A percentile compares a stretch with the other conserved stretches of the same genome.
phyloP scores from a whole-genome alignment of 2,888 invertebrate species.

The Andricus quercusramuli region DNA sequence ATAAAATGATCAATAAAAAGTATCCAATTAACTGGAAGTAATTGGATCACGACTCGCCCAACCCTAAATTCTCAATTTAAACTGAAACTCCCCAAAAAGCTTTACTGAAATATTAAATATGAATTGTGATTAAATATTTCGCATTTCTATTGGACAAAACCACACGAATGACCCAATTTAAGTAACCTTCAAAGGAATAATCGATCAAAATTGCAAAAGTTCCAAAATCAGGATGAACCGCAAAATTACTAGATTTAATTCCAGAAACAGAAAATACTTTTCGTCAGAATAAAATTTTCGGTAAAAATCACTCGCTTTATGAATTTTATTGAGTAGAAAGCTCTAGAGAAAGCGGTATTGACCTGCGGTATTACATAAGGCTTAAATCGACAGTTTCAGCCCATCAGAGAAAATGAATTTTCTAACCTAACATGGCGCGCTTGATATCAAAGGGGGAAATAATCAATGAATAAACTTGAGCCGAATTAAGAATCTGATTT shows the following conservation, averaged over 20 bases:
- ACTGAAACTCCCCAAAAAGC: background rate
- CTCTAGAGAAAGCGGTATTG: slow-evolving; percentile 67
- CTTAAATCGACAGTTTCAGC: slow-evolving; percentile 36
- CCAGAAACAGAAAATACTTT: background rate
- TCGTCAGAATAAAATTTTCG: background rate
- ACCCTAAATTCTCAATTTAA: background rate
- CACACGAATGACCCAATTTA: slow-evolving; percentile 1
- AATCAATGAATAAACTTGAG: background rate
- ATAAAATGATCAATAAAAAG: background rate
- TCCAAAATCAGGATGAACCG: background rate
- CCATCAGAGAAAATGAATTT: slow-evolving; percentile 27
- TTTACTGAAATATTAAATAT: background rate
- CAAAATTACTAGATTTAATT: background rate
- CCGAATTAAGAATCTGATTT: background rate
- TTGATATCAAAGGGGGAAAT: background rate
- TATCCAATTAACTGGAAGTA: background rate
- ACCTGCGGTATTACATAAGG: slow-evolving; percentile 76
- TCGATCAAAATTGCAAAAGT: background rate
- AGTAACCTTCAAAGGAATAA: slow-evolving; percentile 34
- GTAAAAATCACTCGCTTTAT: background rate
- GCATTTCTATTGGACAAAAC: background rate
- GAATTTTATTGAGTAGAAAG: slow-evolving; percentile 41
- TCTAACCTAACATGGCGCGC: background rate
- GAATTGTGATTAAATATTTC: background rate
- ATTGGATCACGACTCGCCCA: too few relatives aligned